Conservation (phyloP, 2,797 vertebrate genomes). For the Okamejei kenojei region DNA sequence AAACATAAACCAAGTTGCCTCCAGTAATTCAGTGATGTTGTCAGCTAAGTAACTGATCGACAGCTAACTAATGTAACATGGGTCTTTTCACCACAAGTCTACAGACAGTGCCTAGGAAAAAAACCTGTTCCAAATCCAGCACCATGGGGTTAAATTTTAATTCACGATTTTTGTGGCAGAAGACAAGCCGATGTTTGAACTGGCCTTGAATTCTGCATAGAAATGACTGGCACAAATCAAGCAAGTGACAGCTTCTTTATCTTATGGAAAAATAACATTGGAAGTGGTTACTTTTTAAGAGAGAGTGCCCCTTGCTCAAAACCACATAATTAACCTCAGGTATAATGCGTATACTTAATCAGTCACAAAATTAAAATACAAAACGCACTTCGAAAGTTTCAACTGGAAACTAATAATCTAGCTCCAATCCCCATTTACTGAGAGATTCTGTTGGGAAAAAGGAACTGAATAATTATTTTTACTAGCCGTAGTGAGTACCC, state of each 20-base stretch:
- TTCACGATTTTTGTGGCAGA: neutral
- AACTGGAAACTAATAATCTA: neutral
- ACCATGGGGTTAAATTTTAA: neutral
- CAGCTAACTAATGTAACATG: neutral
- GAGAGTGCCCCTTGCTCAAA: neutral
- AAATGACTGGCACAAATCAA: slow-evolving; percentile 29
- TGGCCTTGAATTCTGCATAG: slow-evolving; percentile 7
- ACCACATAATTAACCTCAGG: neutral
- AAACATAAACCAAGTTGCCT: neutral
- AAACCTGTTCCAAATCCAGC: neutral
- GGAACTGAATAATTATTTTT: neutral
- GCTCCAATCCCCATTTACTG: neutral
- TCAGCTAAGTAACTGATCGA: neutral
- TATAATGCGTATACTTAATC: neutral
- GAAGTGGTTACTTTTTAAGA: neutral
- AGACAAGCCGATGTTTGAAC: neutral
- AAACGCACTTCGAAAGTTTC: neutral
- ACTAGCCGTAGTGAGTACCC: neutral
- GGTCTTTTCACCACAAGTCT: neutral
- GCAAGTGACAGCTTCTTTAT: neutral
- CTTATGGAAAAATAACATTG: neutral
- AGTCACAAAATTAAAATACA: neutral
- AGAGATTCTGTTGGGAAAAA: neutral
- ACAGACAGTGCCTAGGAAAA: neutral
- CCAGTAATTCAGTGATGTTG: neutral